Conservation (phyloP, 2,888 invertebrate genomes). For the Barypeithes pellucidus region DNA sequence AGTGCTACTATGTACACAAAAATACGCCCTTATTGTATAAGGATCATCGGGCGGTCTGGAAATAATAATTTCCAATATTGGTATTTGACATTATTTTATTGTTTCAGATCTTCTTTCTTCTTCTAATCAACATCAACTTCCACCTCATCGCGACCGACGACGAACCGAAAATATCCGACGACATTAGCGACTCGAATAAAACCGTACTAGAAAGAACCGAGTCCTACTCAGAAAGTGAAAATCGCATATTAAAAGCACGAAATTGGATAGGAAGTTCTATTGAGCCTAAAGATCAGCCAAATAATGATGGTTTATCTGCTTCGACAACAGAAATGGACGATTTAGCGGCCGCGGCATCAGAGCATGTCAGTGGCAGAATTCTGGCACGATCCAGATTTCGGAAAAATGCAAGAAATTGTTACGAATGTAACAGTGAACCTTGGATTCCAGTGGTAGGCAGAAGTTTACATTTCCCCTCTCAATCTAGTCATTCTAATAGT, state of each 20-base stretch:
- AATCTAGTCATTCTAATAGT: constrained; percentile 43
- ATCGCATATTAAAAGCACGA: constrained; percentile 70
- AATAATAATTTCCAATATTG: too few species aligned
- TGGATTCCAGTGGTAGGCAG: constrained; percentile 81
- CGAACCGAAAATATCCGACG: constrained; percentile 52
- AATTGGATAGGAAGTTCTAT: constrained; percentile 75
- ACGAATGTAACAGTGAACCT: constrained; percentile 85
- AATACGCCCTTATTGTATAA: too few species aligned
- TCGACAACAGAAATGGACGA: constrained; percentile 56
- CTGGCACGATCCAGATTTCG: constrained; percentile 58
- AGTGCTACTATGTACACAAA: too few species aligned
- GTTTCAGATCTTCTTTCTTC: constrained; percentile 52
- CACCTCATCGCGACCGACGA: constrained; percentile 57
- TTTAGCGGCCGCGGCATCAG: constrained; percentile 55
- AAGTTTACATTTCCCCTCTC: constrained; percentile 41
- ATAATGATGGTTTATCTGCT: constrained; percentile 53
- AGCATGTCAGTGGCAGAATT: constrained; percentile 57
- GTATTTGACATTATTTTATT: constrained; percentile 16
- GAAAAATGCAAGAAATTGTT: constrained; percentile 72
- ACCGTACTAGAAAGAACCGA: constrained; percentile 63
- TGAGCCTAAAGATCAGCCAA: constrained; percentile 38
- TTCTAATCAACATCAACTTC: constrained; percentile 40
- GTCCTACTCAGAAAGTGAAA: constrained; percentile 50
- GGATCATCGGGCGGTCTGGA: too few species aligned
- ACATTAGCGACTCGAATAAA: constrained; percentile 69